Evolutionary conservation across 2,888 invertebrate genomes (phyloP).

Genomic region (Tetranychus truncatus): DNA sequence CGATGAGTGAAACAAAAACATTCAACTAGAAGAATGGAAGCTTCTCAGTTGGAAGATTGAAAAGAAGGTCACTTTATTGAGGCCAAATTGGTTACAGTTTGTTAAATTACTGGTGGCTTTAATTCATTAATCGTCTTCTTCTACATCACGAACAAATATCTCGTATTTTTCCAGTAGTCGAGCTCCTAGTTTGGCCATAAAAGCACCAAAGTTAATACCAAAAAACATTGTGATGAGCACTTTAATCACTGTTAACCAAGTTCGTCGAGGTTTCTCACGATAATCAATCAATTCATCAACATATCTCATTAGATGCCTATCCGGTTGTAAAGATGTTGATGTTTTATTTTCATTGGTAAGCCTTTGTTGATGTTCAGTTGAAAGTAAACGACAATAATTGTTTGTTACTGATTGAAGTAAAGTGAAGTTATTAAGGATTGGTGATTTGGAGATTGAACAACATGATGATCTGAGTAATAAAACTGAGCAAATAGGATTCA

Average conservation of each 20-base stretch:
- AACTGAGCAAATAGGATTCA: too few relatives aligned
- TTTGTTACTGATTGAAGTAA: too few relatives aligned
- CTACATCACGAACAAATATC: conserved; percentile 15
- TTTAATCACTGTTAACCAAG: conserved; percentile 12
- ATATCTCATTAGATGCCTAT: neutral
- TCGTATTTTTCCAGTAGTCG: conserved; percentile 15
- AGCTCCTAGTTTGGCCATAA: conserved; percentile 16
- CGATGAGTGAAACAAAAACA: too few relatives aligned
- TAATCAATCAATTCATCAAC: conserved; percentile 9
- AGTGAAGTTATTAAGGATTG: too few relatives aligned
- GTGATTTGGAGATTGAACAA: too few relatives aligned
- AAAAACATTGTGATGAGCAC: conserved; percentile 12
- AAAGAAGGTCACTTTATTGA: too few relatives aligned
- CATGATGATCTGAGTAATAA: too few relatives aligned
- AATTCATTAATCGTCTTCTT: conserved; percentile 14
- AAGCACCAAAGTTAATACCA: conserved; percentile 18
- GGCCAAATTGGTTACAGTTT: neutral
- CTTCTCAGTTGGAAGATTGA: neutral
- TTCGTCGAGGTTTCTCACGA: conserved; percentile 5
- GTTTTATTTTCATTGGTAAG: neutral
- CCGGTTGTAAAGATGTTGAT: neutral
- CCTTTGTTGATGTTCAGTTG: neutral
- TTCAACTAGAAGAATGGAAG: neutral
- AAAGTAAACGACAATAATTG: neutral
- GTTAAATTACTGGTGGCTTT: neutral